Percentiles rank a stretch among this genome's conserved stretches.
Evolutionary conservation across 2,888 invertebrate genomes (phyloP).

Genomic region (Andrena fulva): DNA sequence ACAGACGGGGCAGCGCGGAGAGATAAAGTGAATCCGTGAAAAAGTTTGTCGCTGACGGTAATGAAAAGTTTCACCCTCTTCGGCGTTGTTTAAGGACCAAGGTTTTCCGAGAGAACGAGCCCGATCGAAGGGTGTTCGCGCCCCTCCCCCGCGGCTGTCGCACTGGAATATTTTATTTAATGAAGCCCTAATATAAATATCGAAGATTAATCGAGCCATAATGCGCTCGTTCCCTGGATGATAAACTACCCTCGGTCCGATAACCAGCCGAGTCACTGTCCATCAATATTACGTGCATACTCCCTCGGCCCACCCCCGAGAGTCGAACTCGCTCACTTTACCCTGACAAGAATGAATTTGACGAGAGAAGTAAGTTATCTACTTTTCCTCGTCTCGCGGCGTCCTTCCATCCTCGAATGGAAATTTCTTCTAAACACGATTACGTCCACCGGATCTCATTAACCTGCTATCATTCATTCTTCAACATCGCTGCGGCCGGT

Average conservation of each 20-base stretch:
- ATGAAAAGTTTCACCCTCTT: slow-evolving; percentile 59
- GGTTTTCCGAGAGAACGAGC: slow-evolving; percentile 42
- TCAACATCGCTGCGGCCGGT: slow-evolving; percentile 44
- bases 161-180: slow-evolving; percentile 73
- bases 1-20: background rate
- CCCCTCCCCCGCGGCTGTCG: background rate
- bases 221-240: slow-evolving; percentile 81
- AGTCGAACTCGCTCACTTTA: slow-evolving; percentile 75
- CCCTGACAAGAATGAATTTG: slow-evolving; percentile 64
- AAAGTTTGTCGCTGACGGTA: slow-evolving; percentile 44
- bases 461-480: slow-evolving; percentile 58
- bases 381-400: slow-evolving; percentile 62
- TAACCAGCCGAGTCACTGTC: slow-evolving; percentile 82
- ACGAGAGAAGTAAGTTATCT: slow-evolving; percentile 72
- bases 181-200: slow-evolving; percentile 83
- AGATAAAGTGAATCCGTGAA: slow-evolving; percentile 30
- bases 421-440: slow-evolving; percentile 66
- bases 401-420: slow-evolving; percentile 47
- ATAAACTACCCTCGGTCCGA: slow-evolving; percentile 78
- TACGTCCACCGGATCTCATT: slow-evolving; percentile 64
- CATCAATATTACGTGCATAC: slow-evolving; percentile 80
- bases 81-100: slow-evolving; percentile 42
- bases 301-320: slow-evolving; percentile 46
- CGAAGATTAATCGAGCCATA: slow-evolving; percentile 84
- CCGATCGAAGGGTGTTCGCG: slow-evolving; percentile 11